Base-by-base conservation (phyloP, 2,888 invertebrate species). In the Leucophenga montana region DNA sequence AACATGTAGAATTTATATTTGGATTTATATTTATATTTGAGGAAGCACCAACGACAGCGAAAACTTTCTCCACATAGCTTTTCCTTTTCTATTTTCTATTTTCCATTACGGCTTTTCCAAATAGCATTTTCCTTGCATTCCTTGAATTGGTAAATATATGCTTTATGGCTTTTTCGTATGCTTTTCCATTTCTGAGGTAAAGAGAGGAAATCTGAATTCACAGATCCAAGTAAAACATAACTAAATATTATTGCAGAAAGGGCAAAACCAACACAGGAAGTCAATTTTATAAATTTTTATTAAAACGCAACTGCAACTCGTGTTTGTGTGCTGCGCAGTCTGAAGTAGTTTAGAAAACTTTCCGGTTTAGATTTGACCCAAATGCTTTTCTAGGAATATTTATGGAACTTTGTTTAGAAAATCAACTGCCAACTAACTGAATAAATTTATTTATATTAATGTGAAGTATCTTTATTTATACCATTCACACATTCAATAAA, bases 91-190 rank as follows among this genome's bases (percentile, higher is more conserved):
- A 39, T 39, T 39, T 31, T 33, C 31, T n/a, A 4, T 33, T 59
- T 59, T 31, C 22, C 50, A 50, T 4, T 50, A 5, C 11, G 39
- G 9, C 16, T n/a, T 16, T 50, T 16, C 6, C 50, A 50, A 11
- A 18, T 5, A 8, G 50, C 14, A 50, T 50, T 16, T 18, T 50
- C 50, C n/a, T 50, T 50, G 8, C 6, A 16, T 8, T 50, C 6
- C n/a, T 50, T 56, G 18, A 4, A 11, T 56, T 56, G 22, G 20
- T 27, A 22, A 56, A 56, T 18, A 56, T 56, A 11, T 22, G 56
- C 56, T 56, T 56, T 56, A 56, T 56, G 13, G 56, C 56, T 18
- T 13, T n/a, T 59, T 50, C 50, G 8, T 59, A 33, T 31, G 8
- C n/a, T 59, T 39, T 22, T 59, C 11, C 8, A 16, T 33, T 59